phyloP scores from a whole-genome alignment of 2,113 vertebrate genomes.

The Forbesichthys agassizii region DNA sequence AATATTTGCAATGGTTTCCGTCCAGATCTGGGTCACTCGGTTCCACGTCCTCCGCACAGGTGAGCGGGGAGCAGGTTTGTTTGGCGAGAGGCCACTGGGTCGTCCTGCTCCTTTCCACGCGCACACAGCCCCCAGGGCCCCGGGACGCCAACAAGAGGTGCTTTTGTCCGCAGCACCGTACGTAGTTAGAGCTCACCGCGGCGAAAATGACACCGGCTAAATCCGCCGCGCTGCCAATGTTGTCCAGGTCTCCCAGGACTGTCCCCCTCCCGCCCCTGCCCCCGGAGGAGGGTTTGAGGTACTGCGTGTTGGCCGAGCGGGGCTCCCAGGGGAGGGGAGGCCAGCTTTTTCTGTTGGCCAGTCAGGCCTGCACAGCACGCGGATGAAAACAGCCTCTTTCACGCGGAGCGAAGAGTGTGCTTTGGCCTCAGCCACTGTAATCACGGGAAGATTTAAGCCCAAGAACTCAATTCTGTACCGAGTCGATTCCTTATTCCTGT shows the following conservation, averaged over 20 bases:
- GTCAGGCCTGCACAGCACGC: constrained; percentile 48
- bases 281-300: constrained; percentile 25
- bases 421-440: constrained; percentile 68
- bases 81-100: constrained; percentile 66
- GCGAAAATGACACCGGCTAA: constrained; percentile 60
- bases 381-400: constrained; percentile 72
- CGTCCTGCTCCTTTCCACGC: constrained; percentile 72
- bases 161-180: constrained; percentile 60
- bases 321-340: constrained; percentile 45
- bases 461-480: constrained; percentile 64
- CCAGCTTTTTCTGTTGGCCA: constrained; percentile 42
- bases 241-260: constrained; percentile 62
- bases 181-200: constrained; percentile 16
- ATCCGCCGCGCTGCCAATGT: constrained; percentile 51
- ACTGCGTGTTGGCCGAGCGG: constrained; percentile 34
- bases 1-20: constrained; percentile 78
- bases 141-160: constrained; percentile 68
- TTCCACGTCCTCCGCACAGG: constrained; percentile 73
- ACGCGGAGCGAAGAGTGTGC: constrained; percentile 55
- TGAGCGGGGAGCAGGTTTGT: constrained; percentile 74
- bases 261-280: constrained; percentile 15
- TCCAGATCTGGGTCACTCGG: constrained; percentile 72
- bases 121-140: constrained; percentile 1
- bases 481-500: constrained; percentile 65
- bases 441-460: constrained; percentile 65